A percentile compares a stretch with the other conserved stretches of the same genome.
phyloP scores from a whole-genome alignment of 2,797 vertebrate genomes.

The Xenops minutus region DNA sequence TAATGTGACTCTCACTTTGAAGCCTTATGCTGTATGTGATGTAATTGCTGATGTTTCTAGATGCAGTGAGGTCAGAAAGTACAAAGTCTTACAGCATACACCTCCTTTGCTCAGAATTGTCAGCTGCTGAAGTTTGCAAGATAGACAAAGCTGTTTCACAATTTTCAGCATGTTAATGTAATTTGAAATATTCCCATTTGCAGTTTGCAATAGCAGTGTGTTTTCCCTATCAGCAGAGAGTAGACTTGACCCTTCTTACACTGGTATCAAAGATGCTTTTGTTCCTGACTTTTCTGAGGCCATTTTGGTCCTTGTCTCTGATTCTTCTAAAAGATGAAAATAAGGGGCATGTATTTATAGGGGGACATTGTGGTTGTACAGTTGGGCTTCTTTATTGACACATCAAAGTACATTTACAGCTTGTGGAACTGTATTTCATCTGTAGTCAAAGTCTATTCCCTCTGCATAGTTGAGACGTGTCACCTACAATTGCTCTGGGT shows the following conservation, averaged over 20 bases:
- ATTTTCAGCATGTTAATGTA: neutral
- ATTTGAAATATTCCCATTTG: neutral
- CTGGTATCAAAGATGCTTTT: neutral
- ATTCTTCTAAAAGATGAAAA: neutral
- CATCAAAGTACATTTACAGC: neutral
- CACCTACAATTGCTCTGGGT: neutral
- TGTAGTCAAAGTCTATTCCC: neutral
- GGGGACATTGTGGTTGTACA: neutral
- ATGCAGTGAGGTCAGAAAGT: neutral
- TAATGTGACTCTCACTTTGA: constrained; percentile 38
- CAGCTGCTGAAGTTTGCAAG: neutral
- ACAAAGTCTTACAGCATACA: neutral
- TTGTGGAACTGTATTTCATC: neutral
- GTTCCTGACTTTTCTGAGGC: neutral
- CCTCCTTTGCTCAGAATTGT: neutral
- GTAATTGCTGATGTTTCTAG: neutral
- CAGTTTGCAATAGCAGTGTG: neutral
- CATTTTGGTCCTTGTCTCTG: neutral
- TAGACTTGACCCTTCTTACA: neutral
- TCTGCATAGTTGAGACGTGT: neutral
- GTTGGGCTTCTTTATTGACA: neutral
- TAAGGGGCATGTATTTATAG: neutral
- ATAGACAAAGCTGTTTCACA: neutral
- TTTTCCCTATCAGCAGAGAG: neutral
- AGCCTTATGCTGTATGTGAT: neutral